Evolutionary conservation across 2,113 vertebrate species (phyloP), one percentile per base, ranked within the genome.

Genomic region (Chionomys nivalis): DNA sequence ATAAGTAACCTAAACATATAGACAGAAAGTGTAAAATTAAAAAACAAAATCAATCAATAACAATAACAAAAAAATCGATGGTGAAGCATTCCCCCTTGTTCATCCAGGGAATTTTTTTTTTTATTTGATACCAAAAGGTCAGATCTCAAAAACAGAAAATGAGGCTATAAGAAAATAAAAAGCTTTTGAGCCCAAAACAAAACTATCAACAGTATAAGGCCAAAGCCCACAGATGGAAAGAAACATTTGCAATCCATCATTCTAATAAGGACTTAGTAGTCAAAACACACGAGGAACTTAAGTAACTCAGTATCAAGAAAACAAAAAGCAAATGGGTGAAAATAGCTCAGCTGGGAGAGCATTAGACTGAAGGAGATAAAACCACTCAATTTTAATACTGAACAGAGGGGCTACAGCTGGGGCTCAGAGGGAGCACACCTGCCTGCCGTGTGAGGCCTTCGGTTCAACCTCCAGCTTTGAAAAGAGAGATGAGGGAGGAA

Each of bases 371-470:
- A 58, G 49, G 19, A 39, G 58, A 9, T 12, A 39, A 33, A 61
- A 24, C 47, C 9, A 5, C 10, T 19, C 2, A 5, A 11, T 6
- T 10, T 55, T n/a, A 52, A 33, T 36, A 17, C 49, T 0, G 4
- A 23, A 33, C 47, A 55, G 36, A n/a, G 52, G 49, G 23, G 23
- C 7, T 8, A 16, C 36, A 63, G n/a, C 23, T 9, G 13, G 11
- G 79, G n/a, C 79, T 83, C 79, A 14, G 11, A 1, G 33, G 21
- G 36, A 9, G 6, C 23, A 2, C 12, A 44, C 36, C 79, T 61
- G 79, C 36, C 81, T 42, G n/a, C 24, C 36, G 3, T 3, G 23
- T 1, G n/a, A 17, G 24, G 36, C 12, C 55, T n/a, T 8, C 23
- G 12, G 55, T 42, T 83, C 52, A 61, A 17, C 7, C 55, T 24